These are phyloP conservation scores for Globodera rostochiensis DNA, from an alignment of 1,140 invertebrate species.

Conservation along the genomic window DNA sequence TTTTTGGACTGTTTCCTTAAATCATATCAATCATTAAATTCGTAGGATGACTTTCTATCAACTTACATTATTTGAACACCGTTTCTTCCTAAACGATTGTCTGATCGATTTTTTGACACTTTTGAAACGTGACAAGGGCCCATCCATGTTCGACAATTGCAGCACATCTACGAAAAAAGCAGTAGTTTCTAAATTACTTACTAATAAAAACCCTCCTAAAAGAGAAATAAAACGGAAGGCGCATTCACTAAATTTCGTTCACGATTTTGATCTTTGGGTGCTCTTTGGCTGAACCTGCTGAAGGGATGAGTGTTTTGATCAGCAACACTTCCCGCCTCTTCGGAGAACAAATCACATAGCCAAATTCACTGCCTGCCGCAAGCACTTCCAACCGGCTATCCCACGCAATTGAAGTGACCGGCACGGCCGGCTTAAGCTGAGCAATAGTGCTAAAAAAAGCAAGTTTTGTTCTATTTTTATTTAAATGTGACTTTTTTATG, in stretches of 20 bases:
- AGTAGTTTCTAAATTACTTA: too few relatives aligned
- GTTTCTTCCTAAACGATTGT: constrained; percentile 43
- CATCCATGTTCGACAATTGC: constrained; percentile 41
- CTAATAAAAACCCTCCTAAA: too few relatives aligned
- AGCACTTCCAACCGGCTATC: constrained; percentile 18
- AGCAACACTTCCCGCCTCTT: constrained; percentile 22
- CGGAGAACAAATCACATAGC: constrained; percentile 36
- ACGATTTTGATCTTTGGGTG: too few relatives aligned
- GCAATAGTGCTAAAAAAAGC: constrained; percentile 20
- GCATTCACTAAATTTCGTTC: too few relatives aligned
- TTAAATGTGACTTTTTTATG: constrained; percentile 7
- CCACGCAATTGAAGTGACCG: constrained; percentile 41
- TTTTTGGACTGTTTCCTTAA: constrained; percentile 3
- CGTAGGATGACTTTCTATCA: neutral
- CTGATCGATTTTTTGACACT: constrained; percentile 49
- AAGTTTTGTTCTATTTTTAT: neutral
- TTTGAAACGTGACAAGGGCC: constrained; percentile 45
- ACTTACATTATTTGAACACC: neutral
- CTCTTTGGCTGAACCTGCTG: neutral
- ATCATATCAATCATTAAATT: neutral
- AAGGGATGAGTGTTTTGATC: constrained; percentile 38
- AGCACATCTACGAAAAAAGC: constrained; percentile 36
- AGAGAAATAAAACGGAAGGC: too few relatives aligned
- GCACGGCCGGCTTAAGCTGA: constrained; percentile 39
- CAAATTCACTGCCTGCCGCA: constrained; percentile 47